Evolutionary conservation across 2,888 invertebrate species (phyloP).

Genomic region (Meghimatium bilineatum): DNA sequence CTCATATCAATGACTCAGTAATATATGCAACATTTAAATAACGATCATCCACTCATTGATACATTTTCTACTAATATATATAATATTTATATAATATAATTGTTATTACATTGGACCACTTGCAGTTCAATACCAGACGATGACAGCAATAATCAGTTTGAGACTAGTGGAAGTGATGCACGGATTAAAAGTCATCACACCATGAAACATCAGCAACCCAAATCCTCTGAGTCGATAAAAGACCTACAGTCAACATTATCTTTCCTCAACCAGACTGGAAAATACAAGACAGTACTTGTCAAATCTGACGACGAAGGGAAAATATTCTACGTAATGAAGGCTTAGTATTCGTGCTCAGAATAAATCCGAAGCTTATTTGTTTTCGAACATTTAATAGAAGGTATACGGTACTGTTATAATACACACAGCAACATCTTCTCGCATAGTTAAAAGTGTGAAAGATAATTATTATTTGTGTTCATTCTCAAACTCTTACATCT

Average conservation of each 20-base stretch:
- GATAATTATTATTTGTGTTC: too few species aligned
- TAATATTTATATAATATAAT: neutral
- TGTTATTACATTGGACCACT: neutral
- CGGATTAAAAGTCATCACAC: neutral
- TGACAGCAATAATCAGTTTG: too few species aligned
- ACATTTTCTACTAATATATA: too few species aligned
- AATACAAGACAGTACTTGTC: slow-evolving; percentile 49
- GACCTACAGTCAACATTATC: slow-evolving; percentile 47
- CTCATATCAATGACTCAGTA: too few species aligned
- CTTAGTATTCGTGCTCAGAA: neutral
- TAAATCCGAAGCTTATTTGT: too few species aligned
- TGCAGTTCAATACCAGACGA: neutral
- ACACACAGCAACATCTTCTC: too few species aligned
- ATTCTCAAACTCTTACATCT: too few species aligned
- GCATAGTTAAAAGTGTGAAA: too few species aligned
- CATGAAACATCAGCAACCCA: neutral
- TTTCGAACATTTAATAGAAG: too few species aligned
- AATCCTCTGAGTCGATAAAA: slow-evolving; percentile 46
- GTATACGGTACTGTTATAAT: too few species aligned
- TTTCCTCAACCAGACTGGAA: slow-evolving; percentile 48
- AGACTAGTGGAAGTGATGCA: neutral
- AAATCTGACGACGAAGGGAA: slow-evolving; percentile 34
- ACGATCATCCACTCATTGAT: too few species aligned
- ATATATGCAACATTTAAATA: too few species aligned
- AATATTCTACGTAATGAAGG: slow-evolving; percentile 11